These are phyloP conservation scores for Formicarius rufipectus DNA, from an alignment of 2,113 vertebrate species.

Conservation along the genomic window DNA sequence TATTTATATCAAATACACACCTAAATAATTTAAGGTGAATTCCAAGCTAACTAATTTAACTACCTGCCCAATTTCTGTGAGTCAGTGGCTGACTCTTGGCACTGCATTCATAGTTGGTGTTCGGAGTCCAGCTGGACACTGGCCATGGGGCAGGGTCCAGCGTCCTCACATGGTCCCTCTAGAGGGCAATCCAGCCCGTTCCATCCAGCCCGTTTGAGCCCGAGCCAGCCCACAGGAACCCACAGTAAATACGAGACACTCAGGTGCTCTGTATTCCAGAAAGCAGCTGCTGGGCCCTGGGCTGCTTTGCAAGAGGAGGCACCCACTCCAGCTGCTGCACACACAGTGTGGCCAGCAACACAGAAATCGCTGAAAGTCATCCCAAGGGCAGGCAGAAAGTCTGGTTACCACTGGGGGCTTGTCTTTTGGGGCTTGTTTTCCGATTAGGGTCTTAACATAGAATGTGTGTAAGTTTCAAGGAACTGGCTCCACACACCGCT, in stretches of 20 bases:
- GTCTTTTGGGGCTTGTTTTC: neutral
- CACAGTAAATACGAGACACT: neutral
- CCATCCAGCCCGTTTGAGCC: neutral
- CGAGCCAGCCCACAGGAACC: accelerated
- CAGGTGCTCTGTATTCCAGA: accelerated
- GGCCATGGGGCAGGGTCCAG: accelerated
- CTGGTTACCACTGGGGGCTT: neutral
- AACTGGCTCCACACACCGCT: neutral
- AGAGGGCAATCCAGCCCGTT: neutral
- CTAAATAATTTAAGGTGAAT: slow-evolving; percentile 27
- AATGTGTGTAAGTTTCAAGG: accelerated
- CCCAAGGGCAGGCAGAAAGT: neutral
- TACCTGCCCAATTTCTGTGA: neutral
- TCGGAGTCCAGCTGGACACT: neutral
- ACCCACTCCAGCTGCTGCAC: neutral
- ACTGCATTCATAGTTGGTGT: accelerated
- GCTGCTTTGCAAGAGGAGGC: neutral
- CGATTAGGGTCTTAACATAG: neutral
- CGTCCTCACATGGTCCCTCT: neutral
- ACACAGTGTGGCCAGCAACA: accelerated
- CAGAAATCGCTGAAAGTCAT: neutral
- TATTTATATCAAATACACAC: neutral
- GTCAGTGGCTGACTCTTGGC: neutral
- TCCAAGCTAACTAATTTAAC: neutral
- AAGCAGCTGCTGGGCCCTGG: neutral